phyloP scores from a whole-genome alignment of 1,140 invertebrate genomes.

The Zeugodacus cucurbitae region DNA sequence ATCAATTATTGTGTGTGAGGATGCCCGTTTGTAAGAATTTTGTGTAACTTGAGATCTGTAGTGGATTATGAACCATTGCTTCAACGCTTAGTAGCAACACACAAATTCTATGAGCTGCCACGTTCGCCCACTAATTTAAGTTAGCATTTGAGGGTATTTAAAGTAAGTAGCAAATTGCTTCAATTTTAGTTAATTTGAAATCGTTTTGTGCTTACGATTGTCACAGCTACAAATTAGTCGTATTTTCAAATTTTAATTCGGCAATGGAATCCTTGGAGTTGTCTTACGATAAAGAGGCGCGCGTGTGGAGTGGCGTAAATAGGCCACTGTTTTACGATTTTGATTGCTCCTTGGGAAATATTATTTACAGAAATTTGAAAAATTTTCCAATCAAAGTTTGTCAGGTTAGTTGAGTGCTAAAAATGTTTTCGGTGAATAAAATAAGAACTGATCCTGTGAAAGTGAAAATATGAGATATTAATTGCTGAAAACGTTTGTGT shows the following conservation, averaged over 20 bases:
- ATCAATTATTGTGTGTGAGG: too few relatives aligned
- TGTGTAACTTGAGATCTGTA: too few relatives aligned
- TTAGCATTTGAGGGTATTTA: neutral
- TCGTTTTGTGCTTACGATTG: too few relatives aligned
- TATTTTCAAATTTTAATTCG: neutral
- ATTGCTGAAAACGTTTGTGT: too few relatives aligned
- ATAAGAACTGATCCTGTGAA: too few relatives aligned
- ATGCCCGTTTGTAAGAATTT: too few relatives aligned
- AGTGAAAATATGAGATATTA: too few relatives aligned
- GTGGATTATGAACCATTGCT: too few relatives aligned
- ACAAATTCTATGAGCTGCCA: too few relatives aligned
- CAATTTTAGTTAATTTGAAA: neutral
- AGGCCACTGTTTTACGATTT: neutral
- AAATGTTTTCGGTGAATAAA: too few relatives aligned
- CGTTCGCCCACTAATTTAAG: neutral
- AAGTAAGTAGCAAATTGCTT: neutral
- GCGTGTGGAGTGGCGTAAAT: neutral
- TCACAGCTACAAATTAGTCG: neutral
- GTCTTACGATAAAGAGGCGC: constrained; percentile 1
- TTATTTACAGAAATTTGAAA: neutral
- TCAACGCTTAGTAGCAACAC: too few relatives aligned
- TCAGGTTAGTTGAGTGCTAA: neutral
- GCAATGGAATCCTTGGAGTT: neutral
- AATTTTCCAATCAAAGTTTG: constrained; percentile 10
- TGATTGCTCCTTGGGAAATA: neutral